These are phyloP conservation scores for Carabus problematicus DNA, from an alignment of 2,888 invertebrate species.

Conservation along the genomic window DNA sequence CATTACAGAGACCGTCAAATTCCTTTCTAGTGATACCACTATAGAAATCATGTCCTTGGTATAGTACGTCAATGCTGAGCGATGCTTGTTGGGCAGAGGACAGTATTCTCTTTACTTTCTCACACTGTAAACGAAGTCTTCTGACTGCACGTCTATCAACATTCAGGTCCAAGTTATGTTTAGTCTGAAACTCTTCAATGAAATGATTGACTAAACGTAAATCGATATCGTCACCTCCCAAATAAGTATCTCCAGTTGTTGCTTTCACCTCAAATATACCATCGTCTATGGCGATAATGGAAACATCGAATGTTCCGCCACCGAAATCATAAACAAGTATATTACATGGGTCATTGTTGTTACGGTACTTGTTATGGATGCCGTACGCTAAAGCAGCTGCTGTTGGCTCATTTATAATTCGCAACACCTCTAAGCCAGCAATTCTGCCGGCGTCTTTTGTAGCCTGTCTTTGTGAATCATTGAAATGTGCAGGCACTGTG, in stretches of 20 bases:
- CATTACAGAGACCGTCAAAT: conserved; percentile 91
- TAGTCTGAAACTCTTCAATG: conserved; percentile 84
- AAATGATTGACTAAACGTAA: conserved; percentile 83
- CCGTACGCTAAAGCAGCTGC: conserved; percentile 87
- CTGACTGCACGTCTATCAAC: conserved; percentile 83
- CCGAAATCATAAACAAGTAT: conserved; percentile 75
- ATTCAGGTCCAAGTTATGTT: conserved; percentile 82
- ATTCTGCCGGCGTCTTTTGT: conserved; percentile 87
- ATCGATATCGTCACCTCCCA: conserved; percentile 88
- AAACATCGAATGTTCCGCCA: conserved; percentile 91
- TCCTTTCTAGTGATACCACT: conserved; percentile 88
- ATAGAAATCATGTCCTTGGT: conserved; percentile 90
- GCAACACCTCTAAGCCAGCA: conserved; percentile 83
- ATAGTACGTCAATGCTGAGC: conserved; percentile 89
- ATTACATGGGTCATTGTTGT: conserved; percentile 67
- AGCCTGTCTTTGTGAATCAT: conserved; percentile 83
- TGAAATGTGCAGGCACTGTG: conserved; percentile 85
- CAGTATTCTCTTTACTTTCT: conserved; percentile 78
- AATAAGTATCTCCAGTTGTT: conserved; percentile 86
- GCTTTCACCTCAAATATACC: conserved; percentile 87
- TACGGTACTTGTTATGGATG: conserved; percentile 74
- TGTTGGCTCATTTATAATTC: conserved; percentile 87
- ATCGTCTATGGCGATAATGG: conserved; percentile 87
- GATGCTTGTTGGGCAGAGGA: conserved; percentile 80
- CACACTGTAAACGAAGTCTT: conserved; percentile 85